A percentile compares a stretch with the other conserved stretches of the same genome.
Conservation (phyloP, 2,888 invertebrate species). For the Lobophora halterata region DNA sequence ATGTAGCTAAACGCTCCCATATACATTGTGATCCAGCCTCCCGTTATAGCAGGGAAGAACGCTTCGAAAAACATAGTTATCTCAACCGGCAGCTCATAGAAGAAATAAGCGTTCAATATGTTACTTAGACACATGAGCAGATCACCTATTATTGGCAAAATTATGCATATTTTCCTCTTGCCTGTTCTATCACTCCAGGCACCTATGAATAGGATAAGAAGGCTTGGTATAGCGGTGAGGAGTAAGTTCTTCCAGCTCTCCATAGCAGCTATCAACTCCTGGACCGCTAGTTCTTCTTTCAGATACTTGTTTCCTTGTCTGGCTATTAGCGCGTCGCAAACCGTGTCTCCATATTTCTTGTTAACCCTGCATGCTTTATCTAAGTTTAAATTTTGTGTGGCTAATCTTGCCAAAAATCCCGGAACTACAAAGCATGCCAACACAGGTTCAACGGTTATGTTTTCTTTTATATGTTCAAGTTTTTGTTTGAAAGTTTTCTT, state of each 20-base stretch:
- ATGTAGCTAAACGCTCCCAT: conserved; percentile 82
- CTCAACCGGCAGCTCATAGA: conserved; percentile 76
- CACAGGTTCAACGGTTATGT: conserved; percentile 84
- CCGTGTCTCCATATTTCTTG: conserved; percentile 82
- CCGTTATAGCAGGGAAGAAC: conserved; percentile 75
- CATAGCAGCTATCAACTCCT: conserved; percentile 77
- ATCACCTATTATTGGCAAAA: conserved; percentile 79
- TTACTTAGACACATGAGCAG: conserved; percentile 70
- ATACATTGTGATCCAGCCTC: conserved; percentile 78
- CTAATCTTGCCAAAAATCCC: conserved; percentile 83
- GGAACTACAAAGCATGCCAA: conserved; percentile 83
- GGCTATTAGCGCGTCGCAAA: conserved; percentile 87
- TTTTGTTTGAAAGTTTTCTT: conserved; percentile 67
- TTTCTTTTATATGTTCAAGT: conserved; percentile 68
- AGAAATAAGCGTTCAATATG: conserved; percentile 75
- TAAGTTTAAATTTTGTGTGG: conserved; percentile 90
- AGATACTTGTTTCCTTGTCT: conserved; percentile 84
- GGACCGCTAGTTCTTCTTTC: conserved; percentile 81
- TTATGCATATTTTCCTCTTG: conserved; percentile 78
- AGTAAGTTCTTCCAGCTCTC: conserved; percentile 78
- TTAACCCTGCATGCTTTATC: conserved; percentile 93
- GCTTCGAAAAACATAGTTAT: conserved; percentile 75
- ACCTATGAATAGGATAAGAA: conserved; percentile 79
- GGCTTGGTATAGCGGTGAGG: conserved; percentile 75
- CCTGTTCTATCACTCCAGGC: conserved; percentile 82